Percentiles rank a stretch among this genome's conserved stretches.
Conservation (phyloP, 2,888 invertebrate species). For the Micropterix aruncella region DNA sequence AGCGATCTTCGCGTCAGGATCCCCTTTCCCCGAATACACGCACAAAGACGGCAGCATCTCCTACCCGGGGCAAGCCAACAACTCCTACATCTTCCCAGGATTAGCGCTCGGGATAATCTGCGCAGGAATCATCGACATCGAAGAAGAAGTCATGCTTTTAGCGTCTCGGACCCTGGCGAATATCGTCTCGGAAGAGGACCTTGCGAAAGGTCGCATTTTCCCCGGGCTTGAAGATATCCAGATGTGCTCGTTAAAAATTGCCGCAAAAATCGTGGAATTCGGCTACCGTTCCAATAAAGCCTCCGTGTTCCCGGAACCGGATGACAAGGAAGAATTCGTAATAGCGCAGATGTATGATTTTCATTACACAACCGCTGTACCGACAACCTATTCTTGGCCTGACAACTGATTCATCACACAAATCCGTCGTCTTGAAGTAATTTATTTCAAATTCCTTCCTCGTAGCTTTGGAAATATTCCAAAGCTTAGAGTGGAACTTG, state of each 20-base stretch:
- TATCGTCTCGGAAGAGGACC: constrained; percentile 65
- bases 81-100: constrained; percentile 96
- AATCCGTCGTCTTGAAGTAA: too few species aligned
- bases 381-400: constrained; percentile 45
- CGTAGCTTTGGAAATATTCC: too few species aligned
- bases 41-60: constrained; percentile 63
- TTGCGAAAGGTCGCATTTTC: constrained; percentile 78
- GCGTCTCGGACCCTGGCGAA: constrained; percentile 70
- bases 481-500: too few species aligned
- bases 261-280: constrained; percentile 63
- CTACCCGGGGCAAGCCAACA: constrained; percentile 94
- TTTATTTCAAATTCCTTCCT: too few species aligned
- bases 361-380: constrained; percentile 52
- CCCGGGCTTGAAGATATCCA: constrained; percentile 77
- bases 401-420: too few species aligned
- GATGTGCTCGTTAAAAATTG: constrained; percentile 79
- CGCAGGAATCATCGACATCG: constrained; percentile 78
- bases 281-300: constrained; percentile 73
- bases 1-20: constrained; percentile 91
- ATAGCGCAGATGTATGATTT: constrained; percentile 71
- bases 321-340: constrained; percentile 57
- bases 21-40: constrained; percentile 82
- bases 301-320: constrained; percentile 64
- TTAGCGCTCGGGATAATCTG: constrained; percentile 82
- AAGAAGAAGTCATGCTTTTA: constrained; percentile 83